These are phyloP conservation scores for Nematolebias whitei DNA, from an alignment of 2,113 vertebrate genomes.

Conservation along the genomic window DNA sequence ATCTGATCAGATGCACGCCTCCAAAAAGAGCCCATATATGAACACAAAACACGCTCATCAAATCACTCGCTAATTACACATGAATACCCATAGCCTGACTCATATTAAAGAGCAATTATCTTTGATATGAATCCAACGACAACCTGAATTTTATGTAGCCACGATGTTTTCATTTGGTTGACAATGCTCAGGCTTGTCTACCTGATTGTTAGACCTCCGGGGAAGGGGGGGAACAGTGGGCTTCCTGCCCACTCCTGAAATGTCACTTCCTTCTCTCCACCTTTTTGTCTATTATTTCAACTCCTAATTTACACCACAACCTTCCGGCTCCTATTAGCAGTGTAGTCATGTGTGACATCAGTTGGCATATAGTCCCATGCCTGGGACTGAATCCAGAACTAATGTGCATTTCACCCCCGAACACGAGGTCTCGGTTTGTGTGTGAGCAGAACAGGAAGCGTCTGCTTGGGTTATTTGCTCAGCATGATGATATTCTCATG, in stretches of 20 bases:
- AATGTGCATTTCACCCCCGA: constrained; percentile 34
- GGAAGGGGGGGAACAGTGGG: constrained; percentile 35
- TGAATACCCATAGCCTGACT: constrained; percentile 69
- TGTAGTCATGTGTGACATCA: constrained; percentile 53
- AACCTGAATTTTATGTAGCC: constrained; percentile 47
- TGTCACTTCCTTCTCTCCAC: constrained; percentile 25
- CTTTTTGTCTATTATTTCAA: constrained; percentile 44
- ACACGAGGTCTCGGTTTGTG: neutral
- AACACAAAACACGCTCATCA: constrained; percentile 36
- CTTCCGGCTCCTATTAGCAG: constrained; percentile 53
- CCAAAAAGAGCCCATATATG: constrained; percentile 1
- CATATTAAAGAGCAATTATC: constrained; percentile 71
- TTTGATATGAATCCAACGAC: constrained; percentile 53
- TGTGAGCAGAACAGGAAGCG: neutral
- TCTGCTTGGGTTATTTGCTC: constrained; percentile 18
- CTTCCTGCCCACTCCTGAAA: constrained; percentile 47
- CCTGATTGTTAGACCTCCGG: constrained; percentile 23
- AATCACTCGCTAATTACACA: constrained; percentile 69
- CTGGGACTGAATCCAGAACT: constrained; percentile 55
- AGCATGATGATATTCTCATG: constrained; percentile 41
- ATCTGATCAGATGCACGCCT: constrained; percentile 34
- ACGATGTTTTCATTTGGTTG: constrained; percentile 41
- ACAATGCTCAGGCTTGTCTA: constrained; percentile 29
- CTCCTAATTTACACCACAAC: constrained; percentile 50
- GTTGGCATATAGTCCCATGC: constrained; percentile 33